Percentiles rank a stretch among this genome's conserved stretches.
These are phyloP conservation scores for Chrysemys picta DNA, from an alignment of 2,113 vertebrate species.

Conservation along the genomic window DNA sequence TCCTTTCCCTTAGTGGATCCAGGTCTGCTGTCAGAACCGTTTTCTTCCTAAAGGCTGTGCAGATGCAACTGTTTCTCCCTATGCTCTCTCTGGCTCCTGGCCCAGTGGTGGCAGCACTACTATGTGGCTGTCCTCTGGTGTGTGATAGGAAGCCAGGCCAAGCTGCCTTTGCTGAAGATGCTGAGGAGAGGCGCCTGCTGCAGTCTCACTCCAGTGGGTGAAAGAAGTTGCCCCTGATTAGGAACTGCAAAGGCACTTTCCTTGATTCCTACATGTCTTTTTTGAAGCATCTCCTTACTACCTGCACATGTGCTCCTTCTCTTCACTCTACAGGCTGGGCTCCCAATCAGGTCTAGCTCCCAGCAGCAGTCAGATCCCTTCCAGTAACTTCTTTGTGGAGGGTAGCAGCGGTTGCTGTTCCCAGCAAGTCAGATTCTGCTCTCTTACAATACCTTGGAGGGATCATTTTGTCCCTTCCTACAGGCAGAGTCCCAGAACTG, in stretches of 20 bases:
- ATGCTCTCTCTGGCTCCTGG: background rate
- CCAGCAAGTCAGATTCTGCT: background rate
- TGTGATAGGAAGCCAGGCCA: background rate
- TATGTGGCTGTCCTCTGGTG: background rate
- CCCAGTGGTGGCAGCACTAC: background rate
- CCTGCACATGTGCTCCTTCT: background rate
- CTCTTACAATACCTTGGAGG: too few relatives aligned
- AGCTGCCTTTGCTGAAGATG: background rate
- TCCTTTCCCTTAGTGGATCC: background rate
- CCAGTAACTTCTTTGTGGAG: background rate
- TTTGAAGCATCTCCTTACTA: background rate
- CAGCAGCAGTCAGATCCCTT: background rate
- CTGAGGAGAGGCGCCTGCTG: background rate
- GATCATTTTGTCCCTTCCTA: background rate
- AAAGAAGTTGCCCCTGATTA: background rate
- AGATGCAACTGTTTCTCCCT: background rate
- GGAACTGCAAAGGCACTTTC: background rate
- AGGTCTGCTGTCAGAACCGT: background rate
- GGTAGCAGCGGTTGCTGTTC: background rate
- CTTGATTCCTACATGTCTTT: background rate
- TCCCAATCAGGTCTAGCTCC: background rate
- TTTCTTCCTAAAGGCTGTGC: background rate
- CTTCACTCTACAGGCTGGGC: background rate
- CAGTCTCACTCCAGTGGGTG: background rate
- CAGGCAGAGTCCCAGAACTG: background rate